phyloP scores from a whole-genome alignment of 2,113 vertebrate species.

The Channa argus region DNA sequence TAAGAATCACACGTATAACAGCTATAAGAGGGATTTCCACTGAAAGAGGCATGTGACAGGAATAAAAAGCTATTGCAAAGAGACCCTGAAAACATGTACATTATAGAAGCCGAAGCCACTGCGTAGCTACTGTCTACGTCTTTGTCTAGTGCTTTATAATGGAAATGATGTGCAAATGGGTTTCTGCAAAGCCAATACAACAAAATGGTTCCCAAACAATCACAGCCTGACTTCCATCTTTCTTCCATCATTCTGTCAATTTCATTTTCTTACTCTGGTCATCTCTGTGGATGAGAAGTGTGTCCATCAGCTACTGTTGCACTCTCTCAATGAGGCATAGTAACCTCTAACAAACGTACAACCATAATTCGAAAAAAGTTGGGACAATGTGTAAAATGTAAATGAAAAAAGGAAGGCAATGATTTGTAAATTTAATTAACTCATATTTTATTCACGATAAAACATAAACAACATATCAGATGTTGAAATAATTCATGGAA shows the following conservation, averaged over 20 bases:
- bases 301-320: conserved; percentile 35
- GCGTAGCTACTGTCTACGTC: conserved; percentile 48
- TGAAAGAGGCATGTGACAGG: conserved; percentile 51
- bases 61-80: conserved; percentile 53
- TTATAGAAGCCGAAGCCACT: conserved; percentile 39
- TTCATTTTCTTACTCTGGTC: conserved; percentile 1
- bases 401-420: no score
- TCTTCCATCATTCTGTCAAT: conserved; percentile 35
- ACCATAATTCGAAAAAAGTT: conserved; percentile 2
- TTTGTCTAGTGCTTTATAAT: conserved; percentile 72
- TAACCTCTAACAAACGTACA: conserved; percentile 29
- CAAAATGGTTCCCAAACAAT: conserved; percentile 63
- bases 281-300: conserved; percentile 28
- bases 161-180: conserved; percentile 74
- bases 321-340: conserved; percentile 42
- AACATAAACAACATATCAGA: no score
- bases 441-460: no score
- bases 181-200: conserved; percentile 44
- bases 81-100: conserved; percentile 55
- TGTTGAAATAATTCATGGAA: no score
- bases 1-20: conserved; percentile 35
- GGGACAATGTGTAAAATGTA: no score
- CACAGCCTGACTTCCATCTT: conserved; percentile 15
- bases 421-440: no score
- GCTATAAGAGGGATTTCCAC: conserved; percentile 57